Evolutionary conservation across 2,888 invertebrate species (phyloP).

Genomic region (Aethes cnicana): DNA sequence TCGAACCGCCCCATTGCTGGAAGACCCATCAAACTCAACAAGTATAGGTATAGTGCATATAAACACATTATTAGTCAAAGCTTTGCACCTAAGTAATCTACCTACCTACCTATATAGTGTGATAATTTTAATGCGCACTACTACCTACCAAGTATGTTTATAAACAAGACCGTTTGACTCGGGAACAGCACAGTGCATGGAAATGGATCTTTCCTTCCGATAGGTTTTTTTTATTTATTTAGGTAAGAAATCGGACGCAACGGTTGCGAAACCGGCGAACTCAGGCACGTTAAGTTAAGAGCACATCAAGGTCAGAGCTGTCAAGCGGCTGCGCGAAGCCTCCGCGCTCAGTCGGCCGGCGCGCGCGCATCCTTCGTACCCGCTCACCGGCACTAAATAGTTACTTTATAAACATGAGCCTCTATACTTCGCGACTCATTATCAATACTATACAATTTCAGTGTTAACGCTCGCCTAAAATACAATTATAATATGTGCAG

Average conservation of each 20-base stretch:
- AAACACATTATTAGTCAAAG: no score
- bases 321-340: slow-evolving; percentile 56
- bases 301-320: slow-evolving; percentile 65
- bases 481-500: no score
- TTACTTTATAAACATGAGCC: slow-evolving; percentile 15
- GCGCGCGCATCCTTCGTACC: slow-evolving; percentile 38
- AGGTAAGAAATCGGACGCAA: slow-evolving; percentile 22
- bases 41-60: no score
- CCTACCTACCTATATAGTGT: no score
- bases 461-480: no score
- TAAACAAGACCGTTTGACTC: no score
- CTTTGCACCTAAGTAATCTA: no score
- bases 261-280: slow-evolving; percentile 30
- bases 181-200: no score
- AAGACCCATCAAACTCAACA: no score
- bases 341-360: slow-evolving; percentile 47
- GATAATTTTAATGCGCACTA: no score
- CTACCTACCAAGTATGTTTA: no score
- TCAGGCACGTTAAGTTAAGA: slow-evolving; percentile 29
- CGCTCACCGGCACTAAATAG: slow-evolving; percentile 10
- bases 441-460: not conserved
- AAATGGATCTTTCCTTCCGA: slow-evolving; percentile 18
- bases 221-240: slow-evolving; percentile 3
- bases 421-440: not conserved
- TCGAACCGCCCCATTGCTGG: no score